Percentiles rank a stretch among this genome's conserved stretches.
Evolutionary conservation across 1,140 invertebrate species (phyloP).

Genomic region (Rhynchophorus ferrugineus): DNA sequence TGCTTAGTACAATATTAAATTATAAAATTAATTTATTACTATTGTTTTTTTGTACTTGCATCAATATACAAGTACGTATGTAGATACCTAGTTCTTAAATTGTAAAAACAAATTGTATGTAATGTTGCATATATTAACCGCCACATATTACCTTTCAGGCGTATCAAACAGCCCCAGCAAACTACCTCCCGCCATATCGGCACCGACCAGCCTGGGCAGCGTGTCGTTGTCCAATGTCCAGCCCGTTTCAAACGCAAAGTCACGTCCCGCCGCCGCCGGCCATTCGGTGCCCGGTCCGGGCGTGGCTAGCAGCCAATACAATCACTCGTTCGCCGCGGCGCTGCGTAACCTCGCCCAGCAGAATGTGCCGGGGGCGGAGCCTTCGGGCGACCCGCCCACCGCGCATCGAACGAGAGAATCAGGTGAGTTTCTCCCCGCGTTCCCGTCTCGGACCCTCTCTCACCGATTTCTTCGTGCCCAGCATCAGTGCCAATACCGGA

Average conservation of each 20-base stretch:
- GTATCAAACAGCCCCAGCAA: conserved; percentile 31
- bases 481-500: conserved; percentile 25
- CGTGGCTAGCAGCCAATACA: conserved; percentile 15
- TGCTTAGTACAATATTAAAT: too few species aligned
- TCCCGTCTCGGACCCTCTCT: conserved; percentile 1
- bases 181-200: conserved; percentile 19
- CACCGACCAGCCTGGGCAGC: conserved; percentile 8
- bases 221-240: conserved; percentile 10
- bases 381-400: conserved; percentile 3
- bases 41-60: too few species aligned
- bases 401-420: conserved; percentile 23
- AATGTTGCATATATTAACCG: not conserved
- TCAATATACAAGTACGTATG: too few species aligned
- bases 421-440: conserved; percentile 15
- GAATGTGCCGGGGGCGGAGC: conserved; percentile 50
- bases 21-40: too few species aligned
- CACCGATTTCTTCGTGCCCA: conserved; percentile 1
- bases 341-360: conserved; percentile 74
- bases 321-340: conserved; percentile 63
- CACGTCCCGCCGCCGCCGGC: conserved; percentile 13
- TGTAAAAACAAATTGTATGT: not conserved
- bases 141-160: conserved; percentile 22
- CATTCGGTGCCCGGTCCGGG: conserved; percentile 10
- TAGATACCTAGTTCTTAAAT: too few species aligned
- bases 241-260: conserved; percentile 32